Evolutionary conservation across 2,113 vertebrate genomes (phyloP).

Genomic region (Pomatostomus ruficeps): DNA sequence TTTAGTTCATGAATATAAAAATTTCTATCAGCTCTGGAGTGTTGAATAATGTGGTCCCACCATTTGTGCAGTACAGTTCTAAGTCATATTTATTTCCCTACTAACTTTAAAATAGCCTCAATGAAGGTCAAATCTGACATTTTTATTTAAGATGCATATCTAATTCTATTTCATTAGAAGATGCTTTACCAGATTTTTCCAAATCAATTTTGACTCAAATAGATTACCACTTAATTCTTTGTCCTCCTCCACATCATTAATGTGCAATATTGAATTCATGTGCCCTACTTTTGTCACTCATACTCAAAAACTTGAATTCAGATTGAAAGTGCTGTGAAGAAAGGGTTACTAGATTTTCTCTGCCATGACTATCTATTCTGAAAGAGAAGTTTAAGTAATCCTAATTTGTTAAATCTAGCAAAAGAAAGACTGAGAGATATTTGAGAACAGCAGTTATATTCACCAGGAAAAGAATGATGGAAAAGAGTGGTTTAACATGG

Average conservation of each 20-base stretch:
- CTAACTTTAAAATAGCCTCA: conserved; percentile 20
- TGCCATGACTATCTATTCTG: neutral
- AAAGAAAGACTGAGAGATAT: neutral
- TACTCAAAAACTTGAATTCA: neutral
- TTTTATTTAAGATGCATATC: conserved; percentile 12
- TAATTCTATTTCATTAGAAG: conserved; percentile 40
- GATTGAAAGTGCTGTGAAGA: neutral
- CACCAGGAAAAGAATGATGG: neutral
- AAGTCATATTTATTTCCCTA: neutral
- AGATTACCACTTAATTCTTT: conserved; percentile 23
- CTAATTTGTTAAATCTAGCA: neutral
- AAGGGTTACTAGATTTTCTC: neutral
- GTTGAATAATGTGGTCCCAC: neutral
- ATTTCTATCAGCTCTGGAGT: neutral
- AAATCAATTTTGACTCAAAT: conserved; percentile 40
- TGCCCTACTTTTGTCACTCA: conserved; percentile 53
- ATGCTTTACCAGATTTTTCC: neutral
- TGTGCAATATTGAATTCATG: neutral
- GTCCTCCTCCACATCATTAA: conserved; percentile 26
- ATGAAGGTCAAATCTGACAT: conserved; percentile 23
- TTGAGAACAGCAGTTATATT: neutral
- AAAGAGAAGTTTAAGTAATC: neutral
- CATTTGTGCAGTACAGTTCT: neutral
- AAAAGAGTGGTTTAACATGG: neutral
- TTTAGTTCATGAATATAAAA: neutral